Base-by-base conservation (phyloP, 2,888 invertebrate genomes). In the Apeira syringaria region DNA sequence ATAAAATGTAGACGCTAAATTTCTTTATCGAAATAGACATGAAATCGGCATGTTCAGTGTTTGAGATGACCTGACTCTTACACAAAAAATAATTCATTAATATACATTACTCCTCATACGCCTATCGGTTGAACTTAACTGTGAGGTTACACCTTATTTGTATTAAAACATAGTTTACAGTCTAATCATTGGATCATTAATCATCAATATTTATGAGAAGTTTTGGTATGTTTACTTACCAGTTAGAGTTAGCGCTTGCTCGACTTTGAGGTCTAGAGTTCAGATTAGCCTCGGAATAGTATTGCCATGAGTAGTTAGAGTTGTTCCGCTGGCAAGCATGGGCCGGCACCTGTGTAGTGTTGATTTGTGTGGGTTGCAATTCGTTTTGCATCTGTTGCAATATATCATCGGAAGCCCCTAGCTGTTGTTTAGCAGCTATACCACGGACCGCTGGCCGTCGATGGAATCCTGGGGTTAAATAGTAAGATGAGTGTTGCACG, bases 371-470 rank as follows among this genome's bases (percentile, higher is more conserved):
- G 0, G 88, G 87, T 48, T 80, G 83, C 29, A 93, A 80, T 59
- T 95, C 94, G 40, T 93, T 93, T 69, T 95, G 95, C 90, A 96
- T 94, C 71, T 96, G 96, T 59, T 95, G 94, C 0, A 96, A 85
- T 25, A 96, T 95, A 63, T 96, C 96, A 50, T 94, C 95, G 0
- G 96, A 94, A 5, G 95, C 94, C 6, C 95, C 95, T 52, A 96
- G 94, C 53, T 95, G 93, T n/a, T 96, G 95, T 68, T 97, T 97
- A 20, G 80, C 73, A 0, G 84, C 80, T 50, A 97, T 97, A 0
- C 97, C 97, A 0, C 96, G 92, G 1, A 97, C 97, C 0, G 96
- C 96, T 0, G 97, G 97, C n/a, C 97, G 91, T 22, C 96, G 92
- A 65, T 96, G 95, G 75, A 97, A 97, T 0, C 90, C 90, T 90